A percentile compares a stretch with the other conserved stretches of the same genome.
Evolutionary conservation across 2,888 invertebrate species (phyloP).

Genomic region (Alviniconcha strummeri): DNA sequence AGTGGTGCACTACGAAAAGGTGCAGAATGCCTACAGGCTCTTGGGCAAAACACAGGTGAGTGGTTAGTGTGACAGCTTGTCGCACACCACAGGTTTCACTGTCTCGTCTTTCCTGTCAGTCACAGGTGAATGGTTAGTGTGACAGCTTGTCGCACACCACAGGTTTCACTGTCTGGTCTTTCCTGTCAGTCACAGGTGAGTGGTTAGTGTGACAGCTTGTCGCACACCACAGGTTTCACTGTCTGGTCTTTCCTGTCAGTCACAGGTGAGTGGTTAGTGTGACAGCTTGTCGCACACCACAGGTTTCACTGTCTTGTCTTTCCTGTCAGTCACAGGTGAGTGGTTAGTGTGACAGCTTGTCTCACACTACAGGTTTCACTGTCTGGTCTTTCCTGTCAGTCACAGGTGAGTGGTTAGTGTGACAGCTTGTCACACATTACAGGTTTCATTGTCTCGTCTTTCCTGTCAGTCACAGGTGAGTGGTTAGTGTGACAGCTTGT

Average conservation of each 20-base stretch:
- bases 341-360: background rate
- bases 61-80: background rate
- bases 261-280: too few relatives aligned
- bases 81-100: background rate
- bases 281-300: too few relatives aligned
- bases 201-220: background rate
- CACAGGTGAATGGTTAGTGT: constrained; percentile 73
- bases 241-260: background rate
- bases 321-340: constrained; percentile 77
- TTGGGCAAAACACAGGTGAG: constrained; percentile 86
- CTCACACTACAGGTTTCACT: background rate
- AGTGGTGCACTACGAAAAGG: constrained; percentile 84
- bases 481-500: background rate
- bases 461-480: constrained; percentile 78
- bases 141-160: too few relatives aligned
- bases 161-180: background rate
- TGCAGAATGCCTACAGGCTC: constrained; percentile 90
- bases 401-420: constrained; percentile 73
- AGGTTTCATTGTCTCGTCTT: background rate
- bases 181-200: constrained; percentile 78
- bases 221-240: background rate
- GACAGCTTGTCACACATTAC: too few relatives aligned
- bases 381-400: constrained; percentile 75
- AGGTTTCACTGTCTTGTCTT: too few relatives aligned
- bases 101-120: constrained; percentile 75